phyloP scores from a whole-genome alignment of 92 coral and sea anemone genomes.

The Parazoanthus atlanticus region DNA sequence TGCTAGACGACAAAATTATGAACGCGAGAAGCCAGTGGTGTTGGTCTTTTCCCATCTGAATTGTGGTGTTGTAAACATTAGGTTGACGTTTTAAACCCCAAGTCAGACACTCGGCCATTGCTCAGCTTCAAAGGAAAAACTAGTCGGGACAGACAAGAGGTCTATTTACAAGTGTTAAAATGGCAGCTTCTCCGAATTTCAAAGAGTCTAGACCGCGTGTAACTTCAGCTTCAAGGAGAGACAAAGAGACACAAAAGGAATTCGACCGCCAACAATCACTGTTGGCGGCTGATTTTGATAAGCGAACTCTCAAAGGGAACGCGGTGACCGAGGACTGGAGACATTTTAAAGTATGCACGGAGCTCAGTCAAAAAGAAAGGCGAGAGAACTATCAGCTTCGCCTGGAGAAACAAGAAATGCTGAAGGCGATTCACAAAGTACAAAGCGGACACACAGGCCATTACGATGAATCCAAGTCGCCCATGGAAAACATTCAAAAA shows the following conservation, averaged over 20 bases:
- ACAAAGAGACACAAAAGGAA: constrained; percentile 63
- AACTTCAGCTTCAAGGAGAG: neutral
- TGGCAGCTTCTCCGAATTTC: constrained; percentile 25
- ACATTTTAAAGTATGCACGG: constrained; percentile 56
- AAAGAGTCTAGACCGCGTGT: constrained; percentile 12
- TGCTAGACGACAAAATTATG: constrained; percentile 16
- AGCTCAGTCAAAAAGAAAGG: constrained; percentile 68
- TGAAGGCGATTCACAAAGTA: constrained; percentile 74
- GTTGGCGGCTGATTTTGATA: constrained; percentile 73
- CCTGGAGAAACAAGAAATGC: constrained; percentile 58
- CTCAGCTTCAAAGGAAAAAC: neutral
- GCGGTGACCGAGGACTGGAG: constrained; percentile 77
- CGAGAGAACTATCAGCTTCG: constrained; percentile 65
- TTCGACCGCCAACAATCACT: constrained; percentile 78
- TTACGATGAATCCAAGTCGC: constrained; percentile 74
- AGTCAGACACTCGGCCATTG: neutral
- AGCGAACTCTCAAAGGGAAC: constrained; percentile 74
- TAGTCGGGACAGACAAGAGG: neutral
- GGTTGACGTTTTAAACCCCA: neutral
- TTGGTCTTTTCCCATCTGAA: neutral
- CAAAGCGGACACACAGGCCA: constrained; percentile 74
- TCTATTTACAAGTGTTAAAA: neutral
- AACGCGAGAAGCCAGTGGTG: neutral
- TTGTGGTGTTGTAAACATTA: no score
- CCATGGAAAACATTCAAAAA: constrained; percentile 78